These are phyloP conservation scores for Antheraea assamensis DNA, from an alignment of 2,888 invertebrate genomes.

Conservation along the genomic window DNA sequence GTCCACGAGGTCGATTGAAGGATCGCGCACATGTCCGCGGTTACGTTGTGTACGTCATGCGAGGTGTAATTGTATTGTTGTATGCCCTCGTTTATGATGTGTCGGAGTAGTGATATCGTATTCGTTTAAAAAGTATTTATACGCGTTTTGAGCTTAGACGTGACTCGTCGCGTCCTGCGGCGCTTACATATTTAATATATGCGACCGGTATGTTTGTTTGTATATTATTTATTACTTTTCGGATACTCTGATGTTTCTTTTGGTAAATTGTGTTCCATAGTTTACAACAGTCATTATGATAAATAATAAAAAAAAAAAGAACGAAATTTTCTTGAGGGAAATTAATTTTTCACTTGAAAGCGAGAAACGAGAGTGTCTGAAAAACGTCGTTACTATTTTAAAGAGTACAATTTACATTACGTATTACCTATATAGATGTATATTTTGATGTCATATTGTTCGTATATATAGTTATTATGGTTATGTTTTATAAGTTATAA, in stretches of 20 bases:
- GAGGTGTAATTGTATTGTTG: neutral
- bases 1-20: neutral
- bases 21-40: neutral
- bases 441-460: slow-evolving; percentile 12
- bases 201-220: neutral
- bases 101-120: slow-evolving; percentile 67
- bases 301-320: neutral
- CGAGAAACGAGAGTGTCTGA: neutral
- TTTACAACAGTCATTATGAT: neutral
- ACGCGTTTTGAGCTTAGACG: slow-evolving; percentile 21
- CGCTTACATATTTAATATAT: slow-evolving; percentile 8
- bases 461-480: slow-evolving; percentile 1
- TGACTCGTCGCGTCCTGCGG: neutral
- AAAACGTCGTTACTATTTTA: neutral
- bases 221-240: neutral
- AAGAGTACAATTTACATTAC: slow-evolving; percentile 1
- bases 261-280: neutral
- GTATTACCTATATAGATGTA: neutral
- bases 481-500: slow-evolving; percentile 13
- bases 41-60: neutral
- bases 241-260: slow-evolving; percentile 5
- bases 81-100: slow-evolving; percentile 38
- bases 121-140: slow-evolving; percentile 28
- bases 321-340: neutral
- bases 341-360: neutral